Base-by-base conservation (phyloP, 1,140 invertebrate species). In the Heliothis subflexa region DNA sequence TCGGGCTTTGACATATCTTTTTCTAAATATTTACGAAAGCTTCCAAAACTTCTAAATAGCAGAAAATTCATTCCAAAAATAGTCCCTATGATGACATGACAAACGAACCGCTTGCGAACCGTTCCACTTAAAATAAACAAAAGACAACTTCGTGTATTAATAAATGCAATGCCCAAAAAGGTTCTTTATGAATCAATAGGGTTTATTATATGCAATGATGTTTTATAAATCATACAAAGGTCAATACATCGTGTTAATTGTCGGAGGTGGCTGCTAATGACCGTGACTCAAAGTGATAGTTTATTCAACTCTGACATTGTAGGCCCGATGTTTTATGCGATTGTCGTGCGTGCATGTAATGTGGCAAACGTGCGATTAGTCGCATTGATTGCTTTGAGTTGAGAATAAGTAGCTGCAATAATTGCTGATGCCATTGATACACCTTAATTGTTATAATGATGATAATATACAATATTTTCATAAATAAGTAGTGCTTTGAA, bases 291-390 rank as follows among this genome's bases (percentile, higher is more conserved):
- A 54, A 68, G 47, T 68, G 45, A 55, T 33, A 55, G 68, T 71
- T 71, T 71, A 28, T 71, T 71, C 50, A 71, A 71, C 68, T 71
- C 45, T 55, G 68, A 71, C 50, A 55, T 55, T 71, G 50, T 52
- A 10, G 25, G 4, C 3, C 3, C 9, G 18, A 33, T 66, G 13
- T 40, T 52, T 55, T 54, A 33, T 71, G 68, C 25, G 68, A 71
- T 55, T 71, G 68, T 71, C 50, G 50, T 45, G 61, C 50, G 50
- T 45, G 61, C 68, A 52, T 14, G 21, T 50, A 68, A 68, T 50
- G 18, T 18, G n/a, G 47, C 18, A 47, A 45, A 64, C 16, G n/a
- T 18, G 61, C 40, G n/a, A 64, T 21, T 64, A 47, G 16, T 64
- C 40, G 61, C 61, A 18, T 64, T 45, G 14, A 62, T 62, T 40